Conservation (phyloP, 1,140 invertebrate species). For the Sweltsa coloradensis region DNA sequence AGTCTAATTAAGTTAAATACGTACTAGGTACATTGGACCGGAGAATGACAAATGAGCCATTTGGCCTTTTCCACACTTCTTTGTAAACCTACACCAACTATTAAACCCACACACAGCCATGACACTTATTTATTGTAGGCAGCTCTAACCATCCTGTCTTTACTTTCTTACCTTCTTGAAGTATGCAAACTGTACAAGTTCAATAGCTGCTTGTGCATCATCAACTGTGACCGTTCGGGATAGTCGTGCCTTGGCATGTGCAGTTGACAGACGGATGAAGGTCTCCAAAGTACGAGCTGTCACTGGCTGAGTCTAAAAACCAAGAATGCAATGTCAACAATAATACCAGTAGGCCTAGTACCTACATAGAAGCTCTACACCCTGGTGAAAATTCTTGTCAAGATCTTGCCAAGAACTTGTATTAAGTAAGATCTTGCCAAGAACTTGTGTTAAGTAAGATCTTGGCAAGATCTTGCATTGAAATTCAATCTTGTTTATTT, state of each 20-base stretch:
- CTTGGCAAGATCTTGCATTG: too few species aligned
- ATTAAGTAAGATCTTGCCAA: too few species aligned
- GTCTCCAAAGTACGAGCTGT: constrained; percentile 97
- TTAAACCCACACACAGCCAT: too few species aligned
- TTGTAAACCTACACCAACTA: too few species aligned
- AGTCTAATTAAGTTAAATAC: neutral
- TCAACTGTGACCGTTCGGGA: constrained; percentile 66
- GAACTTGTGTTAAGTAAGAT: too few species aligned
- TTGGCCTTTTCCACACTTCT: too few species aligned
- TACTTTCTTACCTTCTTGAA: constrained; percentile 82
- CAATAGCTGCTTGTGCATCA: constrained; percentile 87
- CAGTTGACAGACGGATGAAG: constrained; percentile 91
- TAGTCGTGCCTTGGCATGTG: constrained; percentile 93
- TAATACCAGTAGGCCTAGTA: constrained; percentile 9
- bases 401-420: too few species aligned
- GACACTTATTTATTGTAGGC: neutral
- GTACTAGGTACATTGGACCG: neutral
- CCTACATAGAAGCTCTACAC: constrained; percentile 2
- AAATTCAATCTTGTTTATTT: too few species aligned
- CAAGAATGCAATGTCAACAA: constrained; percentile 12
- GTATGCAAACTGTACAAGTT: constrained; percentile 93
- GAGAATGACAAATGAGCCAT: neutral
- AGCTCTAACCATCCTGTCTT: neutral
- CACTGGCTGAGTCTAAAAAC: constrained; percentile 83
- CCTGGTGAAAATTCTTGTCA: too few species aligned